phyloP scores from a whole-genome alignment of 2,797 vertebrate species.

The Apogon hyalosoma region DNA sequence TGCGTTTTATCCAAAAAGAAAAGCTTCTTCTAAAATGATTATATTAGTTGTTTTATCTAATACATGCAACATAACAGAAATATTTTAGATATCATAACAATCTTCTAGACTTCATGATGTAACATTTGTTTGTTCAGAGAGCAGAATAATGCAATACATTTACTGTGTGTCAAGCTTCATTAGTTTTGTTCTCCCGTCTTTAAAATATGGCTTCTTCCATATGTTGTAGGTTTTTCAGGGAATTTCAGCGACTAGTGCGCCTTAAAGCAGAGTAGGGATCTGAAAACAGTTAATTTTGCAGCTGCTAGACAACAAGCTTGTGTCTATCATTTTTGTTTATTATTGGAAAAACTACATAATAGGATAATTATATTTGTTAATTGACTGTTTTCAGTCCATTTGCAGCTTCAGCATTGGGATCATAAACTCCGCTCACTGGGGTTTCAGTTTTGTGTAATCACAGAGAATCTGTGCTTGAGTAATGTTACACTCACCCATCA shows the following conservation, averaged over 20 bases:
- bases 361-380: no score
- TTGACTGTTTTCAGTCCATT: no score
- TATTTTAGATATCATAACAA: not conserved
- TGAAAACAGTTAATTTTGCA: not conserved
- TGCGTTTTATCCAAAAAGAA: not conserved
- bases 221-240: slow-evolving; percentile 10
- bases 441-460: no score
- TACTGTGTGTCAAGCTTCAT: slow-evolving; percentile 1
- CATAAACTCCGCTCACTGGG: no score
- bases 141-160: not conserved
- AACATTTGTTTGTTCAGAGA: not conserved
- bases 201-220: not conserved
- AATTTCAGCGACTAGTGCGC: slow-evolving; percentile 17
- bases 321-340: not conserved
- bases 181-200: not conserved
- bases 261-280: not conserved
- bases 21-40: not conserved
- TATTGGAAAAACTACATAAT: not conserved
- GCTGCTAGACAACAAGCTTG: no score
- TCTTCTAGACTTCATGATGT: not conserved
- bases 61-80: not conserved
- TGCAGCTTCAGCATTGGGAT: no score
- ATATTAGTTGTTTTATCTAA: not conserved
- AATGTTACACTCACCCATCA: no score
- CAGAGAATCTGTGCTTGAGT: no score